Evolutionary conservation across 2,888 invertebrate genomes (phyloP).

Genomic region (Anaspis maculata): DNA sequence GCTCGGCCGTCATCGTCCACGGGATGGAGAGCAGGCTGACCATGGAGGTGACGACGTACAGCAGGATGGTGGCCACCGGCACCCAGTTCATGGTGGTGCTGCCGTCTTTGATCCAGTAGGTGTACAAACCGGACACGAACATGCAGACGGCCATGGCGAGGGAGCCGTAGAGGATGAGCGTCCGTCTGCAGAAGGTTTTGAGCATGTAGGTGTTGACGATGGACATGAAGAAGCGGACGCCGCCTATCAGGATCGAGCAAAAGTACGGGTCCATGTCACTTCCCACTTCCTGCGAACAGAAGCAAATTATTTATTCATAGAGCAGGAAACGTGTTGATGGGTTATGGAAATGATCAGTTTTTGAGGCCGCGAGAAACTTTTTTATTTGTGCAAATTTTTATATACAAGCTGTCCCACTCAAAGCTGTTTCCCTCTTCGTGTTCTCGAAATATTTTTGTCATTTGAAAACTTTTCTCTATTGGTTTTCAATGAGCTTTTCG

Average conservation of each 20-base stretch:
- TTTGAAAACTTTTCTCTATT: too few species aligned
- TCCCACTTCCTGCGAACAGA: conserved; percentile 40
- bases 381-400: too few species aligned
- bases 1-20: conserved; percentile 55
- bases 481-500: too few species aligned
- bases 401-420: too few species aligned
- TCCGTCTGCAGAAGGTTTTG: conserved; percentile 44
- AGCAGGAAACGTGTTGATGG: too few species aligned
- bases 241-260: conserved; percentile 47
- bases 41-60: conserved; percentile 52
- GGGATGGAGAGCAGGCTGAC: conserved; percentile 52
- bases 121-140: conserved; percentile 47
- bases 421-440: too few species aligned
- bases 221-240: conserved; percentile 48
- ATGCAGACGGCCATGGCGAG: conserved; percentile 48
- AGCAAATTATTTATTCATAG: too few species aligned
- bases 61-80: conserved; percentile 46
- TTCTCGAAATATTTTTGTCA: too few species aligned
- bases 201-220: conserved; percentile 47
- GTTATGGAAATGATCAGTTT: too few species aligned
- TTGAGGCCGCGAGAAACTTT: too few species aligned
- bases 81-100: conserved; percentile 38
- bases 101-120: conserved; percentile 40
- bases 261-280: conserved; percentile 43
- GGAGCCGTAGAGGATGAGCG: conserved; percentile 44